Evolutionary conservation across 2,113 vertebrate species (phyloP).

Genomic region (Malaclemys terrapin): DNA sequence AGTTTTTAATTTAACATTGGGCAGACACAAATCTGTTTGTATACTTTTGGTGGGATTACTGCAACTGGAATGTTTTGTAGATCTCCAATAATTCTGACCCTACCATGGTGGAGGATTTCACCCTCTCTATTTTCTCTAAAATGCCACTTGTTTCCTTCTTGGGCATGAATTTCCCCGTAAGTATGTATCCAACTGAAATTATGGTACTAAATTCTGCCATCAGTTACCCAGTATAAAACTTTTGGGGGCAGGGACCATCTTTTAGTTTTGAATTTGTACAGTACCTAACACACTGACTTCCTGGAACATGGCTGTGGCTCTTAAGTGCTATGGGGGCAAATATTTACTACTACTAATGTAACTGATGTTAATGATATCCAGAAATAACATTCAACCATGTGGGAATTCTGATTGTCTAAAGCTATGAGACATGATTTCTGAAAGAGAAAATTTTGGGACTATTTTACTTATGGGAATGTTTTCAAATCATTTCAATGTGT

Average conservation of each 20-base stretch:
- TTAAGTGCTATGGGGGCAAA: not conserved
- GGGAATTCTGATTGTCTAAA: not conserved
- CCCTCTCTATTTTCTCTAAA: not conserved
- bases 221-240: not conserved
- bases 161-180: not conserved
- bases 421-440: not conserved
- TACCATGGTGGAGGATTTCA: not conserved
- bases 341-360: not conserved
- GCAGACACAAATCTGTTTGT: not conserved
- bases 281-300: not conserved
- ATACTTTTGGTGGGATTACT: not conserved
- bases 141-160: not conserved
- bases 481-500: not conserved
- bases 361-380: not conserved
- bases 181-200: not conserved
- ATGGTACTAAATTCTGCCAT: not conserved
- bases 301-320: accelerated
- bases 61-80: not conserved
- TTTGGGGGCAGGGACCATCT: not conserved
- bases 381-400: not conserved
- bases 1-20: not conserved
- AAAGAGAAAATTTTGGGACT: not conserved
- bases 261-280: not conserved
- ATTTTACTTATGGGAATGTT: not conserved
- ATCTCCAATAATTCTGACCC: not conserved